Percentiles rank a stretch among this genome's conserved stretches.
Evolutionary conservation across 2,113 vertebrate genomes (phyloP).

Genomic region (Felis chaus): DNA sequence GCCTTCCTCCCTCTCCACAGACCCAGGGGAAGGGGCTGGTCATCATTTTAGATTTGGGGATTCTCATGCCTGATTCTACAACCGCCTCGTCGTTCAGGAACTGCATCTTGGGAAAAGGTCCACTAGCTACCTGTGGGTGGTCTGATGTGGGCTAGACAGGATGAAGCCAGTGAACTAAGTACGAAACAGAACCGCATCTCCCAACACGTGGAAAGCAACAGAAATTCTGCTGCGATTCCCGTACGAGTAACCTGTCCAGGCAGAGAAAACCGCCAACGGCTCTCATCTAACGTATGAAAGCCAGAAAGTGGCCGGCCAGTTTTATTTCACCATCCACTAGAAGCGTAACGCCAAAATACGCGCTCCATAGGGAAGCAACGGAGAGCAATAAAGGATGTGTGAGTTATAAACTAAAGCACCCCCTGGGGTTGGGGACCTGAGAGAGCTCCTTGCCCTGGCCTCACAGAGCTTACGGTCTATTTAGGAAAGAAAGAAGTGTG

Average conservation of each 20-base stretch:
- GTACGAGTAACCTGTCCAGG: neutral
- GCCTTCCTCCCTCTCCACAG: neutral
- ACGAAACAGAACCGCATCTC: neutral
- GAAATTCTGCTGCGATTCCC: neutral
- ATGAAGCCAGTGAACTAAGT: neutral
- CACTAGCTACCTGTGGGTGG: neutral
- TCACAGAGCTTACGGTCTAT: neutral
- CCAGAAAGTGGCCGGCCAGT: neutral
- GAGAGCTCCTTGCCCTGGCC: neutral
- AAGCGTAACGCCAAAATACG: neutral
- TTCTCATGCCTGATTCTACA: neutral
- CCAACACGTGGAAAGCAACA: neutral
- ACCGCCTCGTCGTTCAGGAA: neutral
- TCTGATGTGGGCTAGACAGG: neutral
- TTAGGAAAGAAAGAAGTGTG: neutral
- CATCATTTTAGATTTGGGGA: neutral
- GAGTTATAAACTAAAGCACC: neutral
- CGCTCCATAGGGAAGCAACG: accelerated
- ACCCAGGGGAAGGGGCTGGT: neutral
- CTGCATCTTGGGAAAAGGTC: neutral
- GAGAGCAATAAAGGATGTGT: no score
- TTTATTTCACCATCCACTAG: neutral
- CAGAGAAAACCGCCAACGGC: neutral
- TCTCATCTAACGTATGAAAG: neutral
- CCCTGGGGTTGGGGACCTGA: neutral